These are phyloP conservation scores for Thecocarcelia acutangulata DNA, from an alignment of 2,888 invertebrate species.

Conservation along the genomic window DNA sequence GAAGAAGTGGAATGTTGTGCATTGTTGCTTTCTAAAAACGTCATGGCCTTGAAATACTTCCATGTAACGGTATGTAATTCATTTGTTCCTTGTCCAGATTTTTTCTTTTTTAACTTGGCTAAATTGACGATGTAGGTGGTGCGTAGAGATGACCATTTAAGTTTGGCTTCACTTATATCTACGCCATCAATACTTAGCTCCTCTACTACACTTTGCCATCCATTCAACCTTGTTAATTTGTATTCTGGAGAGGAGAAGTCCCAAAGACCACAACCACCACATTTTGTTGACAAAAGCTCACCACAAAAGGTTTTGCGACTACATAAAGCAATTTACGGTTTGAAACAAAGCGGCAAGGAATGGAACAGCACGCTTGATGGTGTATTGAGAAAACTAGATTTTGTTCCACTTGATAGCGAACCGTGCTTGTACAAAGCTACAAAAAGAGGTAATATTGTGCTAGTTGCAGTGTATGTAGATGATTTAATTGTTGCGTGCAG, in stretches of 20 bases:
- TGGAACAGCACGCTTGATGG: too few relatives aligned
- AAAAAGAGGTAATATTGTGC: too few relatives aligned
- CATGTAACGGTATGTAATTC: not conserved
- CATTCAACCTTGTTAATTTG: not conserved
- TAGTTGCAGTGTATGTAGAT: too few relatives aligned
- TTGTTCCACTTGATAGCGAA: too few relatives aligned
- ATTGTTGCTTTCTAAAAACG: not conserved
- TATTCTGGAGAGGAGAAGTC: slow-evolving; percentile 3
- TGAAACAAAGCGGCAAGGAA: too few relatives aligned
- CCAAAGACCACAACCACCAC: not conserved
- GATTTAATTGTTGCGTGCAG: too few relatives aligned
- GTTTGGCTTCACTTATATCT: not conserved
- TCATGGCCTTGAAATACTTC: not conserved
- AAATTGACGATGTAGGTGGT: slow-evolving; percentile 10
- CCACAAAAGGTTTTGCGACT: too few relatives aligned
- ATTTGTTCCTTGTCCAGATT: not conserved
- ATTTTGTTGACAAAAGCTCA: too few relatives aligned
- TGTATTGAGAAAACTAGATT: too few relatives aligned
- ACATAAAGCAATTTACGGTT: too few relatives aligned
- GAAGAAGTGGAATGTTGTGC: not conserved
- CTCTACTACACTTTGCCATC: not conserved
- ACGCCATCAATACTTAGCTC: not conserved
- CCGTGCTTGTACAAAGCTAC: too few relatives aligned
- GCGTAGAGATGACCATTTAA: slow-evolving; percentile 19
- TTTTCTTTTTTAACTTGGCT: not conserved